Evolutionary conservation across 2,797 vertebrate species (phyloP).

Genomic region (Buphagus erythrorhynchus): DNA sequence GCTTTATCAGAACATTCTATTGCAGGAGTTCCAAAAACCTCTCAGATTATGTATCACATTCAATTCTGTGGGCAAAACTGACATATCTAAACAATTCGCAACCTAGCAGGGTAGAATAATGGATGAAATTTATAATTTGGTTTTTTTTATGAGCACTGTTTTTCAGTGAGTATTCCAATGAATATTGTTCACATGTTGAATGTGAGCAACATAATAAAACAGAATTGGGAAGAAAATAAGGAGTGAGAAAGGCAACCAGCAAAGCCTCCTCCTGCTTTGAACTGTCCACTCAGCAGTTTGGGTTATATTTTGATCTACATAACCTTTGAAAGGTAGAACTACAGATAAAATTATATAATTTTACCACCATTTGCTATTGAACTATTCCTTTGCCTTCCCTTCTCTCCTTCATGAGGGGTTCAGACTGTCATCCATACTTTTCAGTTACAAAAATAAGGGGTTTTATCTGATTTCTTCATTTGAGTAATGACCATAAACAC

Average conservation of each 20-base stretch:
- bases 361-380: neutral
- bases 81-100: neutral
- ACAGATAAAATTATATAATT: neutral
- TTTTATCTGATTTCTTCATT: neutral
- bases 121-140: neutral
- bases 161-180: neutral
- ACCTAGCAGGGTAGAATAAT: neutral
- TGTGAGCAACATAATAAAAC: neutral
- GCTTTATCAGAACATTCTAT: neutral
- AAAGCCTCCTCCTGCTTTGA: neutral
- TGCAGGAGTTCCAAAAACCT: neutral
- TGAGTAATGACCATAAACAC: neutral
- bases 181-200: neutral
- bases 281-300: neutral
- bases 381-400: neutral
- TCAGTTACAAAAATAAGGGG: neutral
- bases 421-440: neutral
- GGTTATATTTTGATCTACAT: neutral
- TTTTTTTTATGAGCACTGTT: neutral
- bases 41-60: neutral
- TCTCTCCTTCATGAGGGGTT: neutral
- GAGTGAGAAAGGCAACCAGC: neutral
- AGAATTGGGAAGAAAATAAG: neutral
- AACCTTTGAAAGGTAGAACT: neutral
- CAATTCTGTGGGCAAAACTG: neutral